Evolutionary conservation across 2,888 invertebrate genomes (phyloP).

Genomic region (Hypercompe scribonia): DNA sequence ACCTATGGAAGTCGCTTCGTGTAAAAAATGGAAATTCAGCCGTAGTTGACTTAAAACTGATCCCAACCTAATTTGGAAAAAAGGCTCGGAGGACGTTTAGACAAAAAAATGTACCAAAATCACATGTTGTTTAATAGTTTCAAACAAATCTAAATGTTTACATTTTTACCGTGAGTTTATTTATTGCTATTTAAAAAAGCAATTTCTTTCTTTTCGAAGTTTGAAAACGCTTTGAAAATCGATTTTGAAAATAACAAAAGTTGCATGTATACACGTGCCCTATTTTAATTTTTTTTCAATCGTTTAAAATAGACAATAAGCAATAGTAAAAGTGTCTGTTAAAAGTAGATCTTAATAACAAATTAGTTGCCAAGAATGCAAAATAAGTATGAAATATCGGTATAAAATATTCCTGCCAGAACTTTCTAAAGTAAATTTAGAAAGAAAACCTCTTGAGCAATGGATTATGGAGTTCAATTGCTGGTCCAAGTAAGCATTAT

Average conservation of each 20-base stretch:
- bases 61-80: too few relatives aligned
- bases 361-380: not conserved
- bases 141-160: too few relatives aligned
- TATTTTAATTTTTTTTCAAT: not conserved
- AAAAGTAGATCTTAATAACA: not conserved
- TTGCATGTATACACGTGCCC: not conserved
- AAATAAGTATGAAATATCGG: not conserved
- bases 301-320: not conserved
- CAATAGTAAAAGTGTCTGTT: not conserved
- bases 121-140: too few relatives aligned
- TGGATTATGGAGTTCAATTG: constrained; percentile 10
- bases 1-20: too few relatives aligned
- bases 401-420: not conserved
- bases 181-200: too few relatives aligned
- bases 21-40: too few relatives aligned
- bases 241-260: not conserved
- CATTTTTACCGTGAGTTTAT: too few relatives aligned
- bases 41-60: too few relatives aligned
- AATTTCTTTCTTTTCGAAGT: too few relatives aligned
- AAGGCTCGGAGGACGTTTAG: too few relatives aligned
- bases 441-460: not conserved
- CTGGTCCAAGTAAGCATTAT: not conserved
- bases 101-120: too few relatives aligned
- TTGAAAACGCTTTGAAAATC: too few relatives aligned
- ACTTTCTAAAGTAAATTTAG: not conserved